Base-by-base conservation (phyloP, 2,113 vertebrate species). In the Alligator mississippiensis region DNA sequence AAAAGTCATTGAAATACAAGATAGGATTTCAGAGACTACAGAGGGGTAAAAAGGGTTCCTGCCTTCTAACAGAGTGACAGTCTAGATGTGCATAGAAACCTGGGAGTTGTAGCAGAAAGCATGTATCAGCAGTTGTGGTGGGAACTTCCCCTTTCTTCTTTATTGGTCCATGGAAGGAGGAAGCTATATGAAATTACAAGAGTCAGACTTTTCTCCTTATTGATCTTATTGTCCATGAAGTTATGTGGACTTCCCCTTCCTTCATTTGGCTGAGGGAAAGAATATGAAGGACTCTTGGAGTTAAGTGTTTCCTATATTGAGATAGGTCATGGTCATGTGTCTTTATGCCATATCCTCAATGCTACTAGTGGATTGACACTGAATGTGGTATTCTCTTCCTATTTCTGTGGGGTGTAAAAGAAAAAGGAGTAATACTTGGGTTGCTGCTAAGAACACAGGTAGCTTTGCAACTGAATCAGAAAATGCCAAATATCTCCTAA, bases 391-490 rank as follows among this genome's bases (percentile, higher is more conserved):
- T 85, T 93, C 89, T 86, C 87, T 61, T n/a, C 62, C 82, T 90
- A n/a, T 38, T 86, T 28, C 60, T 93, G 25, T 89, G 64, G 72
- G 80, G 88, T 64, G 12, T 85, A 88, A 88, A 91, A 87, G 55
- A 77, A 4, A 57, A 91, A 87, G 28, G 38, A 38, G 38, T 38
- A 38, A 38, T 38, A 38, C 38, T 38, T 38, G 7, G 38, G 38
- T 38, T 38, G 38, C 38, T 38, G 38, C 38, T 5, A 38, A 38
- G 38, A 38, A 38, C 5, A 38, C 47, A 75, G 19, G 55, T 63
- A 55, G 4, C 80, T 88, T 59, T 93, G 60, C 28, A 85, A 80
- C n/a, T 80, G 25, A 87, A 47, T 3, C 70, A 19, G 82, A 91
- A 93, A 91, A 89, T 91, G 16, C 5, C 22, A 24, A 13, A 75